Conservation (phyloP, 2,113 vertebrate species). For the Orthonyx spaldingii region DNA sequence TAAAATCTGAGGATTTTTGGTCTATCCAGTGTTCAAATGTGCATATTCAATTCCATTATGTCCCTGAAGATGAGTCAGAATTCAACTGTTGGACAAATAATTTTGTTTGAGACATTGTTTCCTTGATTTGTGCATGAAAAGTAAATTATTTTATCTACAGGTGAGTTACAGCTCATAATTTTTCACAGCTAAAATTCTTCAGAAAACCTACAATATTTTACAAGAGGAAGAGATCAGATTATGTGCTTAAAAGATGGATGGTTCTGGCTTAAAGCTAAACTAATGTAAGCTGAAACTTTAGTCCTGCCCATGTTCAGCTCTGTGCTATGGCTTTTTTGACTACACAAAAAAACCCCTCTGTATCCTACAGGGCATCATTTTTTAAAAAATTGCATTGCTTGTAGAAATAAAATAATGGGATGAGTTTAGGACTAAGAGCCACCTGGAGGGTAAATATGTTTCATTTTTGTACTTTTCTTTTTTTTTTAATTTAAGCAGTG, state of each 20-base stretch:
- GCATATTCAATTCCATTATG: background rate
- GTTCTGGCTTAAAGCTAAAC: background rate
- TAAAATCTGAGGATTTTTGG: background rate
- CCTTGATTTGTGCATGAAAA: background rate
- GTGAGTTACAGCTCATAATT: background rate
- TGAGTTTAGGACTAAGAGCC: constrained; percentile 19
- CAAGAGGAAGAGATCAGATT: background rate
- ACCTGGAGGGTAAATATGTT: constrained; percentile 29
- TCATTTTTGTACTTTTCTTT: background rate
- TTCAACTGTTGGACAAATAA: background rate
- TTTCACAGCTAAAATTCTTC: background rate
- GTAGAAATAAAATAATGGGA: constrained; percentile 13
- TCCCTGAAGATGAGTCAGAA: background rate
- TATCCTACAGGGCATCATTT: background rate
- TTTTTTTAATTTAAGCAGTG: background rate
- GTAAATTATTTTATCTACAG: background rate
- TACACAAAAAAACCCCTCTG: background rate
- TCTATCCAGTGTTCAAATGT: background rate
- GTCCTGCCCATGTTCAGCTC: background rate
- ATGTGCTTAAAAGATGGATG: background rate
- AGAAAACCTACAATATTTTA: background rate
- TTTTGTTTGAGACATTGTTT: background rate
- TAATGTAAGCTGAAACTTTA: background rate
- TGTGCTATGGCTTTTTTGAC: background rate
- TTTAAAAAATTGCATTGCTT: background rate